Base-by-base conservation (phyloP, 2,888 invertebrate species). In the Oscheius myriophilus region DNA sequence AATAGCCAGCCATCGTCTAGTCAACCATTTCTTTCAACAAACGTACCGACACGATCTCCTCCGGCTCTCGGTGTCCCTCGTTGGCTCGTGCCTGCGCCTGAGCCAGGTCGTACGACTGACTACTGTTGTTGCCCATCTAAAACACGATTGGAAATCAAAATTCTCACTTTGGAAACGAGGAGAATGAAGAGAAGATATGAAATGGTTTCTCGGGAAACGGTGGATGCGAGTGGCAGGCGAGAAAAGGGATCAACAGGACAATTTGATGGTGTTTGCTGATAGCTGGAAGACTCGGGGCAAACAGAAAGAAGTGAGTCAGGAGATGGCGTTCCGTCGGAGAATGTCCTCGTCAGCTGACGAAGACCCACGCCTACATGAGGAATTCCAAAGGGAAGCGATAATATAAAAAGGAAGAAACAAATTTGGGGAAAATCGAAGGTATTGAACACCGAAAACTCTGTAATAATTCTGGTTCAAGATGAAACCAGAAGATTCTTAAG, bases 261-360 rank as follows among this genome's bases (percentile, higher is more conserved):
- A 41, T 41, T 23, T 58, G 58, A 58, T 58, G 23, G 33, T 45
- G 58, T 58, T 58, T 58, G 58, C 58, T 23, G 58, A 58, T 58
- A 23, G 58, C 33, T 33, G 58, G 43, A 58, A 58, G 43, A 42
- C 58, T 58, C 18, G 23, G 45, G 41, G 58, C 58, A 58, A 58
- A 58, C 42, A 58, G 42, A 58, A 23, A 58, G 43, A 42, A 18
- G 25, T 58, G 58, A 58, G 43, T 58, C 58, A 58, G 43, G 25
- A 25, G 58, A 58, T 57, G 33, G 39, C 39, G 46, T 11, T 11
- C n/a, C 21, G 49, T 11, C 49, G 18, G 49, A 33, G 33, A 33
- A 33, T 33, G 33, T 33, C 33, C 33, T 33, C 33, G 33, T 33
- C 4, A 33, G 33, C 33, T 33, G 33, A 33, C 33, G 33, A 33